Percentiles rank a stretch among this genome's conserved stretches.
phyloP scores from a whole-genome alignment of 2,797 vertebrate species.

The Darevskia nairensis region DNA sequence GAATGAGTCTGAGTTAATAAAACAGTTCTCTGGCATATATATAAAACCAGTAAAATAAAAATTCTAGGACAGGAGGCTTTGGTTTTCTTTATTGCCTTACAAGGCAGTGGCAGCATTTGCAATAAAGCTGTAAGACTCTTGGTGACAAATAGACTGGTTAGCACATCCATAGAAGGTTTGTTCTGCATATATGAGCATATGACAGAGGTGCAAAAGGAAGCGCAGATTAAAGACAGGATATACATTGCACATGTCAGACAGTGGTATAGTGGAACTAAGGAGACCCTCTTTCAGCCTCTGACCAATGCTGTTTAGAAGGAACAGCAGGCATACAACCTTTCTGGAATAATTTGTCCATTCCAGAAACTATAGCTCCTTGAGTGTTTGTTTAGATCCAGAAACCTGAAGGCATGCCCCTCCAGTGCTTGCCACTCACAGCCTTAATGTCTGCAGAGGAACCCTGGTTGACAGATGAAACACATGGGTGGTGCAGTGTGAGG shows the following conservation, averaged over 20 bases:
- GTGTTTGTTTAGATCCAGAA: too few species aligned
- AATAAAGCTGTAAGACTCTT: constrained; percentile 35
- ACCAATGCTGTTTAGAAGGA: too few species aligned
- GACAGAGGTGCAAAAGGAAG: background rate
- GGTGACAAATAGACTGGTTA: constrained; percentile 30
- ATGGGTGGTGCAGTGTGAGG: too few species aligned
- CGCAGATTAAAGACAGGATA: background rate
- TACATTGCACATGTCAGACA: background rate
- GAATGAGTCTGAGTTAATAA: constrained; percentile 37
- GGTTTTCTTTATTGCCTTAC: background rate
- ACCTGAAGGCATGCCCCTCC: too few species aligned
- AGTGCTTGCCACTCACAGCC: too few species aligned
- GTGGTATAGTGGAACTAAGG: too few species aligned
- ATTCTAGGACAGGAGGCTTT: constrained; percentile 44
- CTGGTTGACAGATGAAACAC: too few species aligned
- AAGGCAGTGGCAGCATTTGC: constrained; percentile 13
- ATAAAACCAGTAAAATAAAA: constrained; percentile 32
- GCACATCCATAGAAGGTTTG: constrained; percentile 32
- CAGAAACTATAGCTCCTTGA: too few species aligned
- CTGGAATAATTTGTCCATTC: too few species aligned
- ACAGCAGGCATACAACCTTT: too few species aligned
- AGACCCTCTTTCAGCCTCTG: too few species aligned
- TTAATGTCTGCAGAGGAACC: too few species aligned
- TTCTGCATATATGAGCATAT: background rate
- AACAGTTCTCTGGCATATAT: constrained; percentile 27